Percentiles rank a stretch among this genome's conserved stretches.
phyloP scores from a whole-genome alignment of 2,113 vertebrate species.

The Tupaia chinensis region DNA sequence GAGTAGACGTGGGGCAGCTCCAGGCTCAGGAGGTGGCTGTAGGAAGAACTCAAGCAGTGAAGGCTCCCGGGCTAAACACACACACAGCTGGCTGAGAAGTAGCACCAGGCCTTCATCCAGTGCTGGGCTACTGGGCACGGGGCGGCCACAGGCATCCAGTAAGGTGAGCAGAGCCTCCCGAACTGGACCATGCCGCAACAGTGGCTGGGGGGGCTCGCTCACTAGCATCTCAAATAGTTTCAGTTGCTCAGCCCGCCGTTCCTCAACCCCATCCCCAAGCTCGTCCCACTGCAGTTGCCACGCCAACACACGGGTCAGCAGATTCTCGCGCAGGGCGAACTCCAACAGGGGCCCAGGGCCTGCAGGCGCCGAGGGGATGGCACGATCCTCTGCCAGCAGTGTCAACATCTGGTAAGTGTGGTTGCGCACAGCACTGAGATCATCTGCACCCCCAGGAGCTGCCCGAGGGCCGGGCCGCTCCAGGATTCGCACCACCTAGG shows the following conservation, averaged over 20 bases:
- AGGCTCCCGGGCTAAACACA: constrained; percentile 94
- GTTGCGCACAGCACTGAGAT: constrained; percentile 95
- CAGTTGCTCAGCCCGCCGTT: constrained; percentile 93
- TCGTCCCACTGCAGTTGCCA: constrained; percentile 93
- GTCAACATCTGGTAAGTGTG: constrained; percentile 98
- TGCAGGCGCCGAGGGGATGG: constrained; percentile 81
- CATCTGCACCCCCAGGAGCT: constrained; percentile 89
- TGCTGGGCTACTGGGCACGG: constrained; percentile 80
- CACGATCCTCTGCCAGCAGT: constrained; percentile 93
- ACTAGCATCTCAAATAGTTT: constrained; percentile 98
- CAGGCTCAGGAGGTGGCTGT: constrained; percentile 89
- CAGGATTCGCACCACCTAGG: constrained; percentile 93
- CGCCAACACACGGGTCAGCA: constrained; percentile 92
- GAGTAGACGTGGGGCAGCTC: constrained; percentile 93
- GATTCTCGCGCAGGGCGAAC: constrained; percentile 91
- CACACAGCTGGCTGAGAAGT: constrained; percentile 96
- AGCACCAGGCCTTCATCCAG: constrained; percentile 95
- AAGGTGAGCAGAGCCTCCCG: constrained; percentile 94
- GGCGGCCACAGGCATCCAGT: constrained; percentile 91
- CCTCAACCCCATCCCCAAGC: constrained; percentile 91
- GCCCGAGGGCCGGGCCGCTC: constrained; percentile 89
- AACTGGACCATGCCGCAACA: constrained; percentile 92
- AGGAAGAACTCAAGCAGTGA: constrained; percentile 95
- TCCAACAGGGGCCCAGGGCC: constrained; percentile 93
- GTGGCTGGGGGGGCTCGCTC: constrained; percentile 94